A percentile compares a stretch with the other conserved stretches of the same genome.
Evolutionary conservation across 2,888 invertebrate species (phyloP).

Genomic region (Agrotis exclamationis): DNA sequence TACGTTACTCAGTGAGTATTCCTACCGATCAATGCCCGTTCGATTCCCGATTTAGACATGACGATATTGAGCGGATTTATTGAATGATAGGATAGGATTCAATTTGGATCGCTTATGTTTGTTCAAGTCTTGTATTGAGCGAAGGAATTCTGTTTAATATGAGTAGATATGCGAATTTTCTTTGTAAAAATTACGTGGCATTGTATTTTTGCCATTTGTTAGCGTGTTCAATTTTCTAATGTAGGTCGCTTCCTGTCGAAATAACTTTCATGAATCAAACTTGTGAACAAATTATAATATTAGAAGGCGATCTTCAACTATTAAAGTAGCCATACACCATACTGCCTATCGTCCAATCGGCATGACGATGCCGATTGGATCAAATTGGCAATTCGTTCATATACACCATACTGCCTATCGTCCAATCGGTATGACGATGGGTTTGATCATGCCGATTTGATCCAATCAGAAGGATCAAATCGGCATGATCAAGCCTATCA

Average conservation of each 20-base stretch:
- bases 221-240: too few species aligned
- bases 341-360: too few species aligned
- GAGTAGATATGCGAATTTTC: conserved; percentile 9
- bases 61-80: conserved; percentile 51
- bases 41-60: conserved; percentile 62
- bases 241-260: conserved; percentile 2
- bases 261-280: background rate
- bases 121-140: conserved; percentile 23
- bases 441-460: too few species aligned
- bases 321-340: too few species aligned
- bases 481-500: too few species aligned
- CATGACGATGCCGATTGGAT: too few species aligned
- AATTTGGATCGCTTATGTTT: conserved; percentile 44
- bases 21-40: conserved; percentile 60
- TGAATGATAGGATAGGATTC: conserved; percentile 55
- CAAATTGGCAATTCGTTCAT: too few species aligned
- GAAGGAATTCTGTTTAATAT: conserved; percentile 30
- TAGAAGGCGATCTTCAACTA: too few species aligned
- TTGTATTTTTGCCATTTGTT: conserved; percentile 17
- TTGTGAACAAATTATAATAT: too few species aligned
- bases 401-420: too few species aligned
- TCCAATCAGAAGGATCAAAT: too few species aligned
- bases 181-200: background rate
- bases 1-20: conserved; percentile 36
- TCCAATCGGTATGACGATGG: too few species aligned